These are phyloP conservation scores for Aselliscus stoliczkanus DNA, from an alignment of 2,797 vertebrate species.

Conservation along the genomic window DNA sequence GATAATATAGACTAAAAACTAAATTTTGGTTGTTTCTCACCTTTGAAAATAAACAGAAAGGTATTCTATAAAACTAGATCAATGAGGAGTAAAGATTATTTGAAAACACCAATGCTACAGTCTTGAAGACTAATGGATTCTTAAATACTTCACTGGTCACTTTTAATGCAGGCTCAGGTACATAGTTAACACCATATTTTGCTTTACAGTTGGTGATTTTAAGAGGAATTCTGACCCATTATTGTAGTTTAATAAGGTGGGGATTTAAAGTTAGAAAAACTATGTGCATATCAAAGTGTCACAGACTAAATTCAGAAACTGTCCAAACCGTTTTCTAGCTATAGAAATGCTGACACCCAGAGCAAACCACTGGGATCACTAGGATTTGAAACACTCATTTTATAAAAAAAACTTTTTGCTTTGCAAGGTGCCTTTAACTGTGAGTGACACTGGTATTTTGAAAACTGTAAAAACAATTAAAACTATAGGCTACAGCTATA, in stretches of 20 bases:
- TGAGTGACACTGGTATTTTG: neutral
- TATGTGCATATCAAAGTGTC: neutral
- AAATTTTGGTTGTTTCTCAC: conserved; percentile 66
- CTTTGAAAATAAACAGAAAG: conserved; percentile 67
- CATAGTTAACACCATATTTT: conserved; percentile 62
- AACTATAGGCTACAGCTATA: neutral
- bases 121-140: conserved; percentile 65
- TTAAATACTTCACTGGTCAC: conserved; percentile 71
- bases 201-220: neutral
- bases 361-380: neutral
- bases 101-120: conserved; percentile 59
- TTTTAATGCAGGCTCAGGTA: conserved; percentile 66
- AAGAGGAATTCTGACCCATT: neutral
- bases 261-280: neutral
- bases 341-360: neutral
- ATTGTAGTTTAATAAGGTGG: neutral
- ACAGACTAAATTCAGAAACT: conserved; percentile 26
- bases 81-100: conserved; percentile 74
- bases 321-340: neutral
- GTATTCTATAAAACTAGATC: conserved; percentile 77
- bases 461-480: neutral
- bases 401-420: neutral
- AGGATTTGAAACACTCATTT: neutral
- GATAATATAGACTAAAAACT: conserved; percentile 68
- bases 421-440: neutral